Conservation (phyloP, 1,140 invertebrate species). For the Apis florea region DNA sequence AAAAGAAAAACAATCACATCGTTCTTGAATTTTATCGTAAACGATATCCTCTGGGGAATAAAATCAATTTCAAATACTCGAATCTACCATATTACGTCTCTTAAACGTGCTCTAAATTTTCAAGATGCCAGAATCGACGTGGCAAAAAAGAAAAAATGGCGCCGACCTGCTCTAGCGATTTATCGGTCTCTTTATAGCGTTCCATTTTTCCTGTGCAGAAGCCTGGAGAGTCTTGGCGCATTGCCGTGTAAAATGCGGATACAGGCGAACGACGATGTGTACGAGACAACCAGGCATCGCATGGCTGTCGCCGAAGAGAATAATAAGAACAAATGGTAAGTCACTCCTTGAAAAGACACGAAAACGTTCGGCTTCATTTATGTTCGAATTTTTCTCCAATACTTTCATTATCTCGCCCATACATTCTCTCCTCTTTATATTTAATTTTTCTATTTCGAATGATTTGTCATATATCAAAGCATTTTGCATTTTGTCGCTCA, state of each 20-base stretch:
- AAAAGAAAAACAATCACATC: not conserved
- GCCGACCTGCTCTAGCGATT: not conserved
- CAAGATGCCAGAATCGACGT: not conserved
- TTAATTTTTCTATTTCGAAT: constrained; percentile 17
- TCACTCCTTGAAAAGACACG: not conserved
- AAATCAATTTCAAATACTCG: not conserved
- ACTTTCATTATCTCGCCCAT: not conserved
- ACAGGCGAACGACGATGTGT: constrained; percentile 96
- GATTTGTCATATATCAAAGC: not conserved
- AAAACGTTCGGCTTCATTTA: constrained; percentile 11
- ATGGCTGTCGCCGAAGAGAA: constrained; percentile 94
- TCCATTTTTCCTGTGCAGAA: constrained; percentile 72
- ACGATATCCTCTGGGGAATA: not conserved
- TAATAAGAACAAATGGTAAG: constrained; percentile 94
- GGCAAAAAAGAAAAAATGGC: not conserved
- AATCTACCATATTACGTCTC: not conserved
- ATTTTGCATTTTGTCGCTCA: too few species aligned
- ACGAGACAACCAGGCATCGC: constrained; percentile 92
- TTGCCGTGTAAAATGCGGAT: constrained; percentile 92
- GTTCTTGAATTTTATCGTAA: not conserved
- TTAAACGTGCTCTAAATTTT: not conserved
- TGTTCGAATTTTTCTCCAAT: constrained; percentile 22
- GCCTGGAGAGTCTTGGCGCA: constrained; percentile 89
- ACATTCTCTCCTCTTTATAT: not conserved
- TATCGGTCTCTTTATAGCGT: constrained; percentile 17